Percentiles rank a stretch among this genome's conserved stretches.
These are phyloP conservation scores for Notoglanidium macrostoma DNA, from an alignment of 2,797 vertebrate species.

Conservation along the genomic window DNA sequence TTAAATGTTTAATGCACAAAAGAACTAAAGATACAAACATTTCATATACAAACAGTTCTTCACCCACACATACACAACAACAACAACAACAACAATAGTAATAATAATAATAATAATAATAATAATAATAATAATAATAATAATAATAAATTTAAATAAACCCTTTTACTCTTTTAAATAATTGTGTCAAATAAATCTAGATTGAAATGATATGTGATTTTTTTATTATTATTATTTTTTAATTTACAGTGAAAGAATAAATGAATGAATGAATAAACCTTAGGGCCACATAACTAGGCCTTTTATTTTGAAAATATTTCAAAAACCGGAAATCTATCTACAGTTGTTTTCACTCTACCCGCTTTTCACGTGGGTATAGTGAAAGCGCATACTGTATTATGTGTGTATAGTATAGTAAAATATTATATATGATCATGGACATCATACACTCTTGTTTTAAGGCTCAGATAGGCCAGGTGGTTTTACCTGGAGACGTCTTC, in stretches of 20 bases:
- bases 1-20: not conserved
- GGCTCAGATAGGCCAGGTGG: slow-evolving; percentile 64
- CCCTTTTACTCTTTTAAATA: not conserved
- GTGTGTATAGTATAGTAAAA: not conserved
- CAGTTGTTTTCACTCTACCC: not conserved
- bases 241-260: too few species aligned
- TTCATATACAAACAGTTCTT: not conserved
- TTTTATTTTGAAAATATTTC: slow-evolving; percentile 22
- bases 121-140: not conserved
- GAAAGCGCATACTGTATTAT: not conserved
- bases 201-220: not conserved
- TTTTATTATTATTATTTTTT: not conserved
- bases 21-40: not conserved
- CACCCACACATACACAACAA: not conserved
- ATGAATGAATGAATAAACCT: not conserved
- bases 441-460: slow-evolving; percentile 52
- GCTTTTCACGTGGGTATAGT: slow-evolving; percentile 23
- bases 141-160: too few species aligned
- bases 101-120: not conserved
- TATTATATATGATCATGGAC: slow-evolving; percentile 22
- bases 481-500: slow-evolving; percentile 76
- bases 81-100: not conserved
- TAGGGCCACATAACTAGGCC: not conserved
- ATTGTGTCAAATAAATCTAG: not conserved
- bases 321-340: not conserved